A percentile compares a stretch with the other conserved stretches of the same genome.
Evolutionary conservation across 2,888 invertebrate species (phyloP).

Genomic region (Pimpla rufipes): DNA sequence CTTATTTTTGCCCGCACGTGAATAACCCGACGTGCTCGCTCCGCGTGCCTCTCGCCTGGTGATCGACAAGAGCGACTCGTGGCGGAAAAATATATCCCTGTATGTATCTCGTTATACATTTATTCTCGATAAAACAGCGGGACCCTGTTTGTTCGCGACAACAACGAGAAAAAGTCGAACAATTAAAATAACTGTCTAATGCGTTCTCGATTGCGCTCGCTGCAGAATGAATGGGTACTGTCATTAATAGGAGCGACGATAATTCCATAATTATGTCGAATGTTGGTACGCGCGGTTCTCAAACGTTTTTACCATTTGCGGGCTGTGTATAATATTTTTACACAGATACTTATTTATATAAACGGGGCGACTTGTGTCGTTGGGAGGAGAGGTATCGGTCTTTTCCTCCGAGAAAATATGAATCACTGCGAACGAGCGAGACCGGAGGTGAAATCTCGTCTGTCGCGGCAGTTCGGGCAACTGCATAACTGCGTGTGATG

Average conservation of each 20-base stretch:
- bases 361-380: conserved; percentile 34
- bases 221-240: conserved; percentile 21
- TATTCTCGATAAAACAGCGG: conserved; percentile 35
- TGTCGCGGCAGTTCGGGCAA: conserved; percentile 4
- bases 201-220: conserved; percentile 51
- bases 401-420: conserved; percentile 24
- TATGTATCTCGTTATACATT: conserved; percentile 49
- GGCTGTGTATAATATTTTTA: neutral
- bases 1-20: conserved; percentile 17
- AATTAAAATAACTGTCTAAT: conserved; percentile 67
- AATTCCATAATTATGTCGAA: conserved; percentile 61
- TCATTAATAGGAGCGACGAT: conserved; percentile 26
- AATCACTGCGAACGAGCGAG: conserved; percentile 25
- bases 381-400: neutral
- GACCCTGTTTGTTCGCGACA: conserved; percentile 42
- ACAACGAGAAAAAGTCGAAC: conserved; percentile 48
- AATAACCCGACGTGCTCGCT: neutral
- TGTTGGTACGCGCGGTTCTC: conserved; percentile 11
- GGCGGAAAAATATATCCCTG: neutral
- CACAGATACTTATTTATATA: too few species aligned
- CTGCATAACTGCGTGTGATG: neutral
- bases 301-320: conserved; percentile 43
- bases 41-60: neutral
- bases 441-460: conserved; percentile 47
- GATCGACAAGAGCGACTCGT: conserved; percentile 30